Base-by-base conservation (phyloP, 2,888 invertebrate species). In the Drosophila gaucha region DNA sequence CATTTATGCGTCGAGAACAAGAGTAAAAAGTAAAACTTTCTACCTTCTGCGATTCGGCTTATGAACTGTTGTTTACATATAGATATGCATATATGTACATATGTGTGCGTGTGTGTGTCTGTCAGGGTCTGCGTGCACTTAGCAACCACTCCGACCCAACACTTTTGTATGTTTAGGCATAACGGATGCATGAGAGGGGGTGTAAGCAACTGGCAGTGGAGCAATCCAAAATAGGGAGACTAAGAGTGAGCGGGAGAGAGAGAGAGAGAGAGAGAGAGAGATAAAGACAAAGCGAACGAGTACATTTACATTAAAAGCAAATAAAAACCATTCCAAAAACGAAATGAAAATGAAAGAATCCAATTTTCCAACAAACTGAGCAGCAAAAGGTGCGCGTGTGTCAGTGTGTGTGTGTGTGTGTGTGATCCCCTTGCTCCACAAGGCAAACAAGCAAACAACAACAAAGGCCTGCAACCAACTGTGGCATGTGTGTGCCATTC, bases 301-400 rank as follows among this genome's bases (percentile, higher is more conserved):
- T 18, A 35, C 56, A 63, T 63, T 67, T 67, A 68, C 69, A 69
- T 63, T 67, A 67, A 78, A 65, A 66, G 44, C 59, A 74, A 79
- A 74, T 68, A 65, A 74, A 74, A 70, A 36, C 65, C 67, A 79
- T 63, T 66, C 60, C 51, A 33, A 64, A 64, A 73, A 52, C 38
- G 47, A 65, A 69, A 66, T 54, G 47, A 56, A 64, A 70, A 64
- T 41, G 41, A 50, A 59, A 68, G 69, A 70, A 65, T 39, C 43
- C 44, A 59, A 38, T 49, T 65, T 66, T 71, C 66, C 50, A 66
- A 52, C 50, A 60, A 73, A 73, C 47, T 50, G 58, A 20, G 24
- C 36, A 43, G 26, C 31, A 46, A 38, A 58, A 52, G 62, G 36
- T 28, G 18, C 33, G 28, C 16, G 18, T 51, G 49, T 43, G 41